These are phyloP conservation scores for Sminthurinus aureus DNA, from an alignment of 2,888 invertebrate genomes.

Conservation along the genomic window DNA sequence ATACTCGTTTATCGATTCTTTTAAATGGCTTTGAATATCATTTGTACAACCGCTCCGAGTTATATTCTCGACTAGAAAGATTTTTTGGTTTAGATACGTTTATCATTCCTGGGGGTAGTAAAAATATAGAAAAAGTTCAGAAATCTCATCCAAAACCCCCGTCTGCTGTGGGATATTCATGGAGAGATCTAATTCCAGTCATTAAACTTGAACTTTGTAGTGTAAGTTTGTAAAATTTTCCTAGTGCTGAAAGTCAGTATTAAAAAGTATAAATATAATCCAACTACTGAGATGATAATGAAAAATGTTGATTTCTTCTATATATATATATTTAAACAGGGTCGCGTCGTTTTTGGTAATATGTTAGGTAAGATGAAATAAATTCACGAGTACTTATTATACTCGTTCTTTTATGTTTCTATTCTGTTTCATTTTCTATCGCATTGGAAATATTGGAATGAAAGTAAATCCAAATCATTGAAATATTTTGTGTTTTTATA, in stretches of 20 bases:
- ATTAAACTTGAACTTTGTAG: slow-evolving; percentile 93
- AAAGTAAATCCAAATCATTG: too few species aligned
- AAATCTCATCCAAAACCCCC: slow-evolving; percentile 68
- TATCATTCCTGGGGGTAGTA: slow-evolving; percentile 69
- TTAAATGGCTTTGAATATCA: slow-evolving; percentile 94
- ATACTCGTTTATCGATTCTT: slow-evolving; percentile 88
- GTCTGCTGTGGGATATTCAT: slow-evolving; percentile 85
- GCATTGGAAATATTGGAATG: too few species aligned
- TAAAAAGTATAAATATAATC: too few species aligned
- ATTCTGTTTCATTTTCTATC: too few species aligned
- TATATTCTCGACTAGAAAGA: slow-evolving; percentile 87
- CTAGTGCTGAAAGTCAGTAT: too few species aligned
- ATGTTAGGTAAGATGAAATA: too few species aligned
- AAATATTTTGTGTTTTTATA: too few species aligned
- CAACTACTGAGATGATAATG: not conserved
- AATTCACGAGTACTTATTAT: too few species aligned
- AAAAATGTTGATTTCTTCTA: not conserved
- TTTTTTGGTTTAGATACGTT: slow-evolving; percentile 83
- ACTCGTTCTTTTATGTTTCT: too few species aligned
- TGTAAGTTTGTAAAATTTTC: too few species aligned
- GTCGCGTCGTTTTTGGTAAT: slow-evolving; percentile 94
- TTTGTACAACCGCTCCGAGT: slow-evolving; percentile 88
- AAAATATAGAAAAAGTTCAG: slow-evolving; percentile 54
- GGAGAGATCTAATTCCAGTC: slow-evolving; percentile 95
- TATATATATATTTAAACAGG: slow-evolving; percentile 65